Evolutionary conservation across 2,797 vertebrate genomes (phyloP).

Genomic region (Dallia pectoralis): DNA sequence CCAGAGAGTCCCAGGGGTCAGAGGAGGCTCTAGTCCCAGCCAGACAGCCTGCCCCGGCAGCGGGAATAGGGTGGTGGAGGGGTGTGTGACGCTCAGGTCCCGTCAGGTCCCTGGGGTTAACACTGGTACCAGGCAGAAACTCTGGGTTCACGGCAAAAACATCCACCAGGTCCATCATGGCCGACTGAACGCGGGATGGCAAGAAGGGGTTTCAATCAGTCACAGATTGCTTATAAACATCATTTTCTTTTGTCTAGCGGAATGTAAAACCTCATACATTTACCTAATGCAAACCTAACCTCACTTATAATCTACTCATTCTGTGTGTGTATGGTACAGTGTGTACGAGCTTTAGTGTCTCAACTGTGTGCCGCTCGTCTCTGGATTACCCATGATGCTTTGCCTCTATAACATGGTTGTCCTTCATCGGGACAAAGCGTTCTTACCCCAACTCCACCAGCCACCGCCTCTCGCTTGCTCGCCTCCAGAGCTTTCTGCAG

Average conservation of each 20-base stretch:
- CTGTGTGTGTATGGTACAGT: no score
- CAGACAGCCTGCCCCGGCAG: constrained; percentile 8
- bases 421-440: constrained; percentile 29
- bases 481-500: constrained; percentile 78
- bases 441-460: constrained; percentile 75
- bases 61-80: constrained; percentile 22
- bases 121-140: constrained; percentile 68
- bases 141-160: constrained; percentile 81
- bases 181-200: constrained; percentile 73
- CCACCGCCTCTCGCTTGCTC: constrained; percentile 75
- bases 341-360: no score
- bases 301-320: no score
- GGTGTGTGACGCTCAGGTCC: constrained; percentile 39
- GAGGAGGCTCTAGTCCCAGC: constrained; percentile 19
- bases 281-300: no score
- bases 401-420: neutral
- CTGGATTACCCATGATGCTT: no score
- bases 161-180: constrained; percentile 91
- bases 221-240: no score
- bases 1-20: constrained; percentile 74
- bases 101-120: constrained; percentile 74
- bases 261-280: no score
- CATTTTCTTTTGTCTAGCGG: no score
- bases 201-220: neutral
- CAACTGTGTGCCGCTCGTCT: no score